Conservation (phyloP, 1,140 invertebrate genomes). For the Drosophila persimilis region DNA sequence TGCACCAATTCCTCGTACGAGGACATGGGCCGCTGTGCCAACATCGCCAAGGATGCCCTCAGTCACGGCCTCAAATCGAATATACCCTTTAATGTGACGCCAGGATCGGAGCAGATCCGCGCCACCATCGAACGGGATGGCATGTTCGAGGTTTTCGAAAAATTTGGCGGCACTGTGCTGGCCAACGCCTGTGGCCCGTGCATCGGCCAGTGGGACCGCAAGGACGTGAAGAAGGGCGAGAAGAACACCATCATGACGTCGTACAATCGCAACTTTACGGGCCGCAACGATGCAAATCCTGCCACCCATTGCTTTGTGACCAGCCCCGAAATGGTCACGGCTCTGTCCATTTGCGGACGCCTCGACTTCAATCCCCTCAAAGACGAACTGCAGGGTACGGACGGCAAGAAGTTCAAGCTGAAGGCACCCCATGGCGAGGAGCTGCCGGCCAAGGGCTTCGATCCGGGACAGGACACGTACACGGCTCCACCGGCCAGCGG, state of each 20-base stretch:
- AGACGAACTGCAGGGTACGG: constrained; percentile 90
- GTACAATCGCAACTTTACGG: constrained; percentile 99
- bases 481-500: constrained; percentile 89
- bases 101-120: constrained; percentile 98
- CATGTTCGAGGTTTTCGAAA: constrained; percentile 88
- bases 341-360: constrained; percentile 94
- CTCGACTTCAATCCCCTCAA: constrained; percentile 97
- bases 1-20: constrained; percentile 99
- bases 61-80: constrained; percentile 97
- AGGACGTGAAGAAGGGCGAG: constrained; percentile 99
- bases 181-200: constrained; percentile 99
- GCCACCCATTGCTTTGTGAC: constrained; percentile 99
- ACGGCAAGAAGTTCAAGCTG: constrained; percentile 96
- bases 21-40: constrained; percentile 98
- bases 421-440: constrained; percentile 95
- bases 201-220: constrained; percentile 99
- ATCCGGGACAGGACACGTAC: constrained; percentile 98
- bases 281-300: constrained; percentile 99
- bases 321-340: constrained; percentile 98
- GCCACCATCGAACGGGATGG: constrained; percentile 99
- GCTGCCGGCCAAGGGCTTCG: constrained; percentile 96
- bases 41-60: constrained; percentile 95
- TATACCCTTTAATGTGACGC: constrained; percentile 98
- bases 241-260: constrained; percentile 99
- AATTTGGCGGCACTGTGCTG: constrained; percentile 90